phyloP scores from a whole-genome alignment of 1,140 invertebrate genomes.

The Globodera rostochiensis region DNA sequence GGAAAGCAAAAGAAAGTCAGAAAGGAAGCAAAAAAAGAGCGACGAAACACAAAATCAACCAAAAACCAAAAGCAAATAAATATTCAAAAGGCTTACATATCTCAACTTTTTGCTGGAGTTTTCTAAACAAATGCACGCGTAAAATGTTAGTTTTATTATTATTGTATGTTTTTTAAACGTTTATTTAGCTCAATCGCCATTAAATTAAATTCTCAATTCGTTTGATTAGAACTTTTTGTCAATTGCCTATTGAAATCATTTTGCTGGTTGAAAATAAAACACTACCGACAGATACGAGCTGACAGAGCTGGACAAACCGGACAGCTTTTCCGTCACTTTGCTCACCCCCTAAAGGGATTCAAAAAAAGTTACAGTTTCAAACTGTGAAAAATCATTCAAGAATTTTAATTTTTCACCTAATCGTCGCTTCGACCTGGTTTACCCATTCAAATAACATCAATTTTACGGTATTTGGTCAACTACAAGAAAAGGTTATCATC shows the following conservation, averaged over 20 bases:
- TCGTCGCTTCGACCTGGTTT: too few species aligned
- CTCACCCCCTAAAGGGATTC: conserved; percentile 77
- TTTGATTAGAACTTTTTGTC: too few species aligned
- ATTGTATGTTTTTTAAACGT: neutral
- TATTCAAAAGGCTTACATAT: conserved; percentile 7
- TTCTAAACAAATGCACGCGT: conserved; percentile 11
- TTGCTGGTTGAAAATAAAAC: neutral
- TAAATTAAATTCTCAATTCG: too few species aligned
- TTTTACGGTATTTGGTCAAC: too few species aligned
- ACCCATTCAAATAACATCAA: too few species aligned
- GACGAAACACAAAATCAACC: neutral
- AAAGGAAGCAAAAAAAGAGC: conserved; percentile 9
- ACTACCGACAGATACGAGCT: conserved; percentile 41
- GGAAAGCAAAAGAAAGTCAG: neutral
- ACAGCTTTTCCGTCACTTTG: conserved; percentile 90
- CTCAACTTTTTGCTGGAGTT: conserved; percentile 28
- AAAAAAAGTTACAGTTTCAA: neutral
- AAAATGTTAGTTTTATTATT: neutral
- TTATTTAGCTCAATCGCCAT: neutral
- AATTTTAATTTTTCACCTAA: neutral
- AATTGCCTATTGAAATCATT: neutral
- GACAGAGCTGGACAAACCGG: conserved; percentile 82
- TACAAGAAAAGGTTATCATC: too few species aligned
- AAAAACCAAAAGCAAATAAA: conserved; percentile 10
- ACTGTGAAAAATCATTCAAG: neutral